Evolutionary conservation across 2,113 vertebrate genomes (phyloP).

Genomic region (Takifugu bimaculatus): DNA sequence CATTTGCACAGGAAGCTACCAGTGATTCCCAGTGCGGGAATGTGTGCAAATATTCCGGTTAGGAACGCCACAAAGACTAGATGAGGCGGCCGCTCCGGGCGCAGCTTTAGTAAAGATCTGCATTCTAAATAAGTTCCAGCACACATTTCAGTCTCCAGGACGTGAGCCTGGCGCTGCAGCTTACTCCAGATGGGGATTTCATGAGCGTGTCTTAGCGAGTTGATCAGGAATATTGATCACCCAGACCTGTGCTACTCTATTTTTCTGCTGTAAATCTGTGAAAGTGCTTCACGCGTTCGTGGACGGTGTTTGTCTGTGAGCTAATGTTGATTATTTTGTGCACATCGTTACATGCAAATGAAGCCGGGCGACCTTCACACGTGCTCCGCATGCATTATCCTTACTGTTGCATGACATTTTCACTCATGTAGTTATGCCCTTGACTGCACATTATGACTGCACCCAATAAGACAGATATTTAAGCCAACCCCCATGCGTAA

Average conservation of each 20-base stretch:
- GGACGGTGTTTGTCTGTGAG: constrained; percentile 1
- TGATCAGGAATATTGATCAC: constrained; percentile 12
- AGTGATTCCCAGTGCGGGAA: background rate
- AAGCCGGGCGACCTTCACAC: constrained; percentile 42
- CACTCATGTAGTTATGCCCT: constrained; percentile 55
- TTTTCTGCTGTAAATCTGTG: background rate
- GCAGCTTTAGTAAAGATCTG: constrained; percentile 50
- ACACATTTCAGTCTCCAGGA: constrained; percentile 47
- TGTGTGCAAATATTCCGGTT: constrained; percentile 22
- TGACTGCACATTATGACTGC: constrained; percentile 52
- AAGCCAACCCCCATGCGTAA: constrained; percentile 27
- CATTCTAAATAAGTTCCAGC: constrained; percentile 61
- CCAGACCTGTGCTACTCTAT: background rate
- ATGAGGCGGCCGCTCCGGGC: constrained; percentile 55
- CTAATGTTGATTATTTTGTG: constrained; percentile 38
- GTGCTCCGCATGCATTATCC: constrained; percentile 35
- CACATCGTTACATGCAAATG: constrained; percentile 46
- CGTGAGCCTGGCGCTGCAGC: constrained; percentile 25
- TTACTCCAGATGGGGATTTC: constrained; percentile 24
- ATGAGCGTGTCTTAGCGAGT: constrained; percentile 19
- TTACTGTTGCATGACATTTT: constrained; percentile 48
- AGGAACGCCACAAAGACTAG: constrained; percentile 36
- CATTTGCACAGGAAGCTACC: background rate
- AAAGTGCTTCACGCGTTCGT: background rate
- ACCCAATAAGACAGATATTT: constrained; percentile 41